Evolutionary conservation across 2,113 vertebrate species (phyloP).

Genomic region (Otis tarda): DNA sequence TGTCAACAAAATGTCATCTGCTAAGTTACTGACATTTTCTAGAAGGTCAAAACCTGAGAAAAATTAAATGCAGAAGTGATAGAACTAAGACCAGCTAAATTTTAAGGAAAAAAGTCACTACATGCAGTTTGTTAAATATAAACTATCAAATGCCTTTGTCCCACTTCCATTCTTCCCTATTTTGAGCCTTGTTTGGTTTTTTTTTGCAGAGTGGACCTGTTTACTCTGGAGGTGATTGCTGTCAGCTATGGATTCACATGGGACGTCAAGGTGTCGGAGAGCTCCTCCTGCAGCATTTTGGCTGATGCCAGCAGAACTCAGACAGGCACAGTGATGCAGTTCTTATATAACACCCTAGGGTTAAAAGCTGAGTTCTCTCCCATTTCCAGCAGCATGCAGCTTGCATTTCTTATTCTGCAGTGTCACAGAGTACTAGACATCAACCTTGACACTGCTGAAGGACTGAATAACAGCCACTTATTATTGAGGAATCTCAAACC

Average conservation of each 20-base stretch:
- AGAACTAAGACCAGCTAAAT: background rate
- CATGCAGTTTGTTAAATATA: background rate
- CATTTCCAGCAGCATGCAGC: background rate
- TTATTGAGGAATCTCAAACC: background rate
- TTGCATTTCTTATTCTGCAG: background rate
- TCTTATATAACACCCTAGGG: background rate
- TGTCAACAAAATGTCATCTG: background rate
- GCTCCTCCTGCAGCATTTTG: background rate
- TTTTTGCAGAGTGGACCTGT: background rate
- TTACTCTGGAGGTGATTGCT: background rate
- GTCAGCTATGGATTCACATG: background rate
- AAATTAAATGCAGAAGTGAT: background rate
- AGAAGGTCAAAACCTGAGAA: background rate
- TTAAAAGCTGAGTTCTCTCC: background rate
- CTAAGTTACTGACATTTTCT: background rate
- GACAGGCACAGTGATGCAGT: background rate
- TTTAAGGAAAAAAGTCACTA: background rate
- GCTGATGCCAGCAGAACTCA: conserved; percentile 1
- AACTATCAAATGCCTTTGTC: background rate
- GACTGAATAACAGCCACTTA: background rate
- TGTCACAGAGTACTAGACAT: background rate
- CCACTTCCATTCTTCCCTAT: background rate
- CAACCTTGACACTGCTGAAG: background rate
- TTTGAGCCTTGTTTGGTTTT: background rate
- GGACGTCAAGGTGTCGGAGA: background rate